These are phyloP conservation scores for Grantiella picta DNA, from an alignment of 2,113 vertebrate species.

Conservation along the genomic window DNA sequence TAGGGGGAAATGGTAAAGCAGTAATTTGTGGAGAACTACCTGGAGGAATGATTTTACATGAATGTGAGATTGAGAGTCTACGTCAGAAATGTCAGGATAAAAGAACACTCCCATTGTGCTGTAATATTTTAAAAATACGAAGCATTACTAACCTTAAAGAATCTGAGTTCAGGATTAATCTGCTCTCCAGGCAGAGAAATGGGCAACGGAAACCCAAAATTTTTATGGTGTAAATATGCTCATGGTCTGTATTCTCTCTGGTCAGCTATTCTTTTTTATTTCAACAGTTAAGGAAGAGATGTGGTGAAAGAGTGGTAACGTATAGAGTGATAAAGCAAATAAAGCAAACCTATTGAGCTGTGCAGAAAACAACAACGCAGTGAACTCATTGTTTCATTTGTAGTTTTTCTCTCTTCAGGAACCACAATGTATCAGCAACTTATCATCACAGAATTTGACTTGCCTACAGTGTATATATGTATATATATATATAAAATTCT, in stretches of 20 bases:
- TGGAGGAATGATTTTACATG: rapidly evolving
- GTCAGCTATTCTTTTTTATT: background rate
- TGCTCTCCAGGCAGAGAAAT: background rate
- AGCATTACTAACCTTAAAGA: background rate
- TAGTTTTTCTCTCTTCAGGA: background rate
- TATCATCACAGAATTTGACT: background rate
- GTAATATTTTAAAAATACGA: background rate
- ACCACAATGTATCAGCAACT: background rate
- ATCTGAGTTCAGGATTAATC: background rate
- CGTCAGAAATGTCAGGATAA: background rate
- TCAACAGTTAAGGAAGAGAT: background rate
- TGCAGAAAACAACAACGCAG: background rate
- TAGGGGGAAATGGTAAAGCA: background rate
- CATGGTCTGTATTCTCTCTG: background rate
- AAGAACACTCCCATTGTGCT: background rate
- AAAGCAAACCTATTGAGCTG: background rate
- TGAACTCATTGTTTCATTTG: background rate
- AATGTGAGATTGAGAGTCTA: rapidly evolving
- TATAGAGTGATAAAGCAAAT: background rate
- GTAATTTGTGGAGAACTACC: background rate
- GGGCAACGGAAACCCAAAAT: background rate
- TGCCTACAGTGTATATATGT: background rate
- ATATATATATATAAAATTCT: background rate
- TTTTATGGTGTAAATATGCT: background rate
- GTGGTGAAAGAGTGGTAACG: background rate